Evolutionary conservation across 2,888 invertebrate genomes (phyloP), one percentile per base, ranked within the genome.

Genomic region (Yponomeuta sedellus): DNA sequence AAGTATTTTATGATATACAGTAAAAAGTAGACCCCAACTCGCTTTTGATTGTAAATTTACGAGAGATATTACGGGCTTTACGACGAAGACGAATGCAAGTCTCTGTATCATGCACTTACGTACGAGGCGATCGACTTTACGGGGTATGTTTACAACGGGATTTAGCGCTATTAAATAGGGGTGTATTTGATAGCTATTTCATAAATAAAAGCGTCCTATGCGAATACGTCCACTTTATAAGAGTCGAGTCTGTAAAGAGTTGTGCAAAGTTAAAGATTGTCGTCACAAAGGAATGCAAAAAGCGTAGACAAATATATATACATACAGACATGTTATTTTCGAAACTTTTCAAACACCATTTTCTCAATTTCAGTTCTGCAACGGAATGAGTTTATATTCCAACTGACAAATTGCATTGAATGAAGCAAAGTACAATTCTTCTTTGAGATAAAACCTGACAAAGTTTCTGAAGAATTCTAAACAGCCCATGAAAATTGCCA

Each of bases 361-460:
- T 85, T 84, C 87, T 85, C 87, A 85, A 86, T 86, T 86, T 86
- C 83, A 86, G 86, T 87, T 88, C 34, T 81, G 81, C 83, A 88
- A 88, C 85, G 86, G 88, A 86, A 86, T 87, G 84, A 82, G 85
- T 87, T 87, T 87, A 88, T 86, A 85, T 83, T 81, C 81, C 77
- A 77, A 81, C 82, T 85, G 83, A 86, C 81, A 86, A 87, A 88
- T 88, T 86, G 84, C 80, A 83, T 81, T 82, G 79, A 78, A 83
- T 79, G 80, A 85, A 68, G 86, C 83, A 83, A 84, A 83, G 80
- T 80, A 81, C 79, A 79, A 80, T 81, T 81, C 83, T 82, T 82
- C 81, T 81, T 82, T 80, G 81, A 78, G 75, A 80, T 52, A 80
- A 77, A 83, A 80, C 78, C 77, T 81, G 76, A 77, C 79, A 78